Evolutionary conservation across 2,113 vertebrate species (phyloP).

Genomic region (Myotis yumanensis): DNA sequence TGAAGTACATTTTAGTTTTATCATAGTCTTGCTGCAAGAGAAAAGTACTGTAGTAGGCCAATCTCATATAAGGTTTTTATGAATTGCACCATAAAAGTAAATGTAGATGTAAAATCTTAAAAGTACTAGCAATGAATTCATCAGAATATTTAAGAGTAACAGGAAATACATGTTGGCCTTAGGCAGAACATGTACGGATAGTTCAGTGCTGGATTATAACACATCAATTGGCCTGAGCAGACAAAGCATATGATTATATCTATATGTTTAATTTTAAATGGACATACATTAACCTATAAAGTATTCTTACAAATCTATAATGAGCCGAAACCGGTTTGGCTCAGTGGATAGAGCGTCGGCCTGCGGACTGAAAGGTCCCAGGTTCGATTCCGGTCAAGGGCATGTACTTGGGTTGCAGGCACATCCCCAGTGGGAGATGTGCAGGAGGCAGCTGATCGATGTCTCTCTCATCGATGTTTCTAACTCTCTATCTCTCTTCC

Average conservation of each 20-base stretch:
- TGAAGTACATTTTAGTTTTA: not conserved
- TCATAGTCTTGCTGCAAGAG: not conserved
- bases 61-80: not conserved
- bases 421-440: too few species aligned
- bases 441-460: too few species aligned
- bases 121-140: not conserved
- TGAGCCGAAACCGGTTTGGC: too few species aligned
- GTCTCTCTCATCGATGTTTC: too few species aligned
- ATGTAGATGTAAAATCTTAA: not conserved
- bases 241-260: not conserved
- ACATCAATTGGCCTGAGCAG: not conserved
- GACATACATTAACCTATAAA: not conserved
- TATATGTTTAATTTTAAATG: not conserved
- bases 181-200: not conserved
- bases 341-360: too few species aligned
- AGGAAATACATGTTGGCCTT: not conserved
- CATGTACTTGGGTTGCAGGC: too few species aligned
- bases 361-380: too few species aligned
- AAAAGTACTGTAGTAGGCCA: not conserved
- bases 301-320: not conserved
- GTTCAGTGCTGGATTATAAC: not conserved
- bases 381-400: too few species aligned
- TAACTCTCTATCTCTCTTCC: too few species aligned
- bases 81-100: not conserved
- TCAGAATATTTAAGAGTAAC: not conserved